These are phyloP conservation scores for Ochlodes sylvanus DNA, from an alignment of 2,888 invertebrate species.

Conservation along the genomic window DNA sequence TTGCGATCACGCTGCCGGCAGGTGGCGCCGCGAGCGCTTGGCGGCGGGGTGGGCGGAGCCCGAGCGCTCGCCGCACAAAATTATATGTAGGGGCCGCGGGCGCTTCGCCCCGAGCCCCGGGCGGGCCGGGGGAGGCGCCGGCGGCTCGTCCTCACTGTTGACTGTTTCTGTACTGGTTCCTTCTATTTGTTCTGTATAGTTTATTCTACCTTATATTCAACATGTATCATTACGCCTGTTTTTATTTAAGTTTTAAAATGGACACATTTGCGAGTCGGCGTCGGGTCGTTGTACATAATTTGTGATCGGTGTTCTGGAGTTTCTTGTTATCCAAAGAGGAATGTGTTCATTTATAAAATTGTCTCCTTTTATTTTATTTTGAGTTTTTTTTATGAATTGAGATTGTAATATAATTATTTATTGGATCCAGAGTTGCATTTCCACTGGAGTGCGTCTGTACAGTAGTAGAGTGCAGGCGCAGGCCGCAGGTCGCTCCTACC, in stretches of 20 bases:
- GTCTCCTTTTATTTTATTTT: conserved; percentile 60
- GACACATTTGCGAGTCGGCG: conserved; percentile 51
- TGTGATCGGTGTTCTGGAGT: conserved; percentile 64
- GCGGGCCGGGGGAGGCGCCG: background rate
- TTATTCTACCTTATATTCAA: conserved; percentile 39
- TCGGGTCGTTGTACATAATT: conserved; percentile 56
- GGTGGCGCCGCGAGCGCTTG: too few species aligned
- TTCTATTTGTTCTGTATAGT: conserved; percentile 36
- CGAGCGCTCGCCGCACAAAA: conserved; percentile 18
- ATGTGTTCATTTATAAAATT: conserved; percentile 79
- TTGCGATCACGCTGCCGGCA: background rate
- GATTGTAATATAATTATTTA: conserved; percentile 76
- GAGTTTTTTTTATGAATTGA: conserved; percentile 57
- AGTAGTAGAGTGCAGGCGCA: too few species aligned
- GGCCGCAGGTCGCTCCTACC: conserved; percentile 41
- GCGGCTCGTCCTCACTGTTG: conserved; percentile 9
- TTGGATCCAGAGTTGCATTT: conserved; percentile 81
- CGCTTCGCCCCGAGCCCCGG: too few species aligned
- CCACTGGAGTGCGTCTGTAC: conserved; percentile 51
- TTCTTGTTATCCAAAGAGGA: conserved; percentile 77
- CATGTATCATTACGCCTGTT: conserved; percentile 39
- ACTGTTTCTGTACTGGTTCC: conserved; percentile 26
- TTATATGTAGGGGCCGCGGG: background rate
- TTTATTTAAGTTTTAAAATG: conserved; percentile 51
- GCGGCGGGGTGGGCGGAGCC: background rate